Conservation (phyloP, 2,797 vertebrate genomes). For the Amniataba percoides region DNA sequence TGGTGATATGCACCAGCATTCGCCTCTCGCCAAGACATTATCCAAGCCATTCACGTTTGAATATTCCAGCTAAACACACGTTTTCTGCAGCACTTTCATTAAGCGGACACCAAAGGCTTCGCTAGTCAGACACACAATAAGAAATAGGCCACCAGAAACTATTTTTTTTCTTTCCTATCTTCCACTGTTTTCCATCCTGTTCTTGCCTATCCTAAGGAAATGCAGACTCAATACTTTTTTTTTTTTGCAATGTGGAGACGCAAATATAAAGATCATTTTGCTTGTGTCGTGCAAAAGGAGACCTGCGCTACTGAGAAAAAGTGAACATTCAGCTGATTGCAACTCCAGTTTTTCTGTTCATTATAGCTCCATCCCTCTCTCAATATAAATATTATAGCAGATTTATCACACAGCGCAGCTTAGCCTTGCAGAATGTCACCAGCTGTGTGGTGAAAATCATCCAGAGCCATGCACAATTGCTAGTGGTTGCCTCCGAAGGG, state of each 20-base stretch:
- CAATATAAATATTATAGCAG: conserved; percentile 59
- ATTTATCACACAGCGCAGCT: conserved; percentile 49
- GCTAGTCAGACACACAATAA: conserved; percentile 20
- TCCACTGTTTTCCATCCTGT: neutral
- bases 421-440: conserved; percentile 42
- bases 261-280: conserved; percentile 26
- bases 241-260: neutral
- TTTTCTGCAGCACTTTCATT: conserved; percentile 58
- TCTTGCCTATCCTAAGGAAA: conserved; percentile 8
- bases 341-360: conserved; percentile 29
- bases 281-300: conserved; percentile 20
- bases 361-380: conserved; percentile 17
- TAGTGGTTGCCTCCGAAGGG: conserved; percentile 32
- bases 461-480: conserved; percentile 40
- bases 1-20: conserved; percentile 50
- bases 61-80: conserved; percentile 44
- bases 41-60: conserved; percentile 49
- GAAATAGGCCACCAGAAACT: conserved; percentile 17
- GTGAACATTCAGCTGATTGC: conserved; percentile 39
- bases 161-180: conserved; percentile 10
- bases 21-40: conserved; percentile 37
- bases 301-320: conserved; percentile 33
- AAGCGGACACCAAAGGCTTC: conserved; percentile 37
- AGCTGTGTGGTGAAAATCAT: conserved; percentile 32
- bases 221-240: conserved; percentile 18